Percentiles rank a stretch among this genome's conserved stretches.
phyloP scores from a whole-genome alignment of 2,888 invertebrate genomes.

The Sisyra terminalis region DNA sequence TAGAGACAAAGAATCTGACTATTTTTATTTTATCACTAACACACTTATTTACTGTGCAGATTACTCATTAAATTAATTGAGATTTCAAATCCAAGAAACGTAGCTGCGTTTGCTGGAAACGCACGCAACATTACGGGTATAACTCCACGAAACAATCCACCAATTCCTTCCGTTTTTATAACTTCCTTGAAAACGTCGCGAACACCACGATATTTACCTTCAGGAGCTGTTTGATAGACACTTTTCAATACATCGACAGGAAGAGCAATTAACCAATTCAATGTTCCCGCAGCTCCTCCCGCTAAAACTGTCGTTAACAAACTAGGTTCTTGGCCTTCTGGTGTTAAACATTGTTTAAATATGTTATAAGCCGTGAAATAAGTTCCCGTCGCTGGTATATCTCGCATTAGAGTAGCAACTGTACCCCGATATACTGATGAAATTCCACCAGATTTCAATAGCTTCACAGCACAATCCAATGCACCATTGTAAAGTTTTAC shows the following conservation, averaged over 20 bases:
- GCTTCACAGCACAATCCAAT: constrained; percentile 35
- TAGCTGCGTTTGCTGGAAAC: constrained; percentile 14
- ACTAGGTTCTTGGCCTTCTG: neutral
- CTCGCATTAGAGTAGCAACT: constrained; percentile 39
- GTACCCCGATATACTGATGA: constrained; percentile 41
- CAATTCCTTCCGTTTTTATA: constrained; percentile 12
- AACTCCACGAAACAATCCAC: constrained; percentile 13
- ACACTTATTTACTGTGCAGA: constrained; percentile 1
- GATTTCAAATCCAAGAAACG: constrained; percentile 14
- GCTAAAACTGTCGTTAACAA: constrained; percentile 11
- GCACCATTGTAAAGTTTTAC: constrained; percentile 29
- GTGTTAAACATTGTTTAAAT: neutral
- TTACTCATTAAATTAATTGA: constrained; percentile 12
- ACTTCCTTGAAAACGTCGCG: constrained; percentile 12
- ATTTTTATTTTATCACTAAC: neutral
- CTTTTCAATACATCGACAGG: constrained; percentile 15
- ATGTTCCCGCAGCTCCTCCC: constrained; percentile 14
- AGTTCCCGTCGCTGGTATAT: constrained; percentile 38
- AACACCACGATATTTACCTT: constrained; percentile 12
- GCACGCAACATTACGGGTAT: constrained; percentile 14
- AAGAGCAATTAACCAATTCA: constrained; percentile 13
- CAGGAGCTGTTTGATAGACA: constrained; percentile 13
- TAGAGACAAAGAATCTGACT: no score
- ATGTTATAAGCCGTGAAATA: constrained; percentile 38
- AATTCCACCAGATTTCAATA: constrained; percentile 40